Evolutionary conservation across 2,797 vertebrate genomes (phyloP), one percentile per base, ranked within the genome.

Genomic region (Microchirus variegatus): DNA sequence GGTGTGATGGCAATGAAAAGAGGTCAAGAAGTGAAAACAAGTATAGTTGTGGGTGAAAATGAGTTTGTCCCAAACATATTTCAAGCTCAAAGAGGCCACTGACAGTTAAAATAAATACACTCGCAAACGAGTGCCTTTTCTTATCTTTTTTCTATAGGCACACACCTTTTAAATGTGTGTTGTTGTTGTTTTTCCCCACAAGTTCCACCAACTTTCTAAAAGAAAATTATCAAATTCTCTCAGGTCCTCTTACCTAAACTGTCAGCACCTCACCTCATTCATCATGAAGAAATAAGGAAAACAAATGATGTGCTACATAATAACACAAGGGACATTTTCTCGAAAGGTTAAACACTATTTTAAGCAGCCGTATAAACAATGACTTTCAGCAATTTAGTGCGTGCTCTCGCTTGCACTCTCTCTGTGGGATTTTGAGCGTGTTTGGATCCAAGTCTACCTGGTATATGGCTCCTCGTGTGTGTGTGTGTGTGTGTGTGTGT

Each of bases 321-420:
- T 16, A 65, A 66, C 61, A 63, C 67, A 17, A 1, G 51, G 59
- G 49, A 38, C 35, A 49, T 42, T 71, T 70, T 53, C 47, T 71
- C 38, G 36, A 43, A 81, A 78, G 68, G 66, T 85, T 78, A 71
- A 81, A 73, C 17, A 15, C 67, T 78, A 64, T 78, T 72, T 87
- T 70, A 74, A 68, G 77, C 47, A 76, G 58, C 22, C 12, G 18
- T 12, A 49, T 54, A 36, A 60, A 55, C 62, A 81, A 63, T 67
- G 17, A 55, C 47, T 62, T 66, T 51, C 52, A 65, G 57, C 17
- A 51, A 48, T 64, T 56, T 56, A 45, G 49, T 4, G 5, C 58
- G 48, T 10, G 16, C 53, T 44, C 43, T 14, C 37, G 3, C 10
- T 13, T 13, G 7, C 43, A 6, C 15, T 16, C 43, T 44, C n/a